Evolutionary conservation across 2,113 vertebrate genomes (phyloP), one percentile per base, ranked within the genome.

Genomic region (Pygathrix nemaeus): DNA sequence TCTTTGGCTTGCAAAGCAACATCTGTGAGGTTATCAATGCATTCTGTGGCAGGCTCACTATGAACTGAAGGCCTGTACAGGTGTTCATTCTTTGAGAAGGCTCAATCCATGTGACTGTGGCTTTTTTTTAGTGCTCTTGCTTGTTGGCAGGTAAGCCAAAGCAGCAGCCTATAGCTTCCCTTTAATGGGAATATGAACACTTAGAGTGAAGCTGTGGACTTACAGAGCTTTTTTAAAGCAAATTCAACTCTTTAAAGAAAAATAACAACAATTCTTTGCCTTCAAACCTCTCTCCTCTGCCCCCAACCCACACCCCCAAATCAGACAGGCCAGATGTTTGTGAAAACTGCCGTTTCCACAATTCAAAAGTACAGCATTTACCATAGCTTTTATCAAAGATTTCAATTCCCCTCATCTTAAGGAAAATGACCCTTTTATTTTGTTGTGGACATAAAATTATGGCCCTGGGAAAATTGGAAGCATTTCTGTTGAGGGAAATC

Each of bases 371-470:
- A 99, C 99, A 99, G 99, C 98, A 98, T 99, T 99, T 99, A 99
- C 99, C 99, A 91, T 98, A 99, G 99, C 98, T 99, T 99, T 99
- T 99, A 99, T 99, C 99, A 99, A 99, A 99, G 99, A 99, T 99
- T 99, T 99, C 99, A 99, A 99, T 99, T 99, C 99, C 99, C 98
- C 99, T 99, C 99, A 99, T 99, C 99, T 99, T 98, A 98, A 98
- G 99, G 98, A 99, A 99, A 99, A 99, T 99, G 99, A 99, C 99
- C 99, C 99, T 99, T 99, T 99, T 99, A 99, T 99, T 99, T 99
- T 99, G 99, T 99, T 99, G 99, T 99, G 99, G 99, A 99, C 99
- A 99, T 99, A 99, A 99, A 99, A 99, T 99, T 99, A 99, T 99
- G 99, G 99, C 98, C 98, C 99, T 98, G 99, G 98, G 99, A 99